Percentiles rank a stretch among this genome's conserved stretches.
phyloP scores from a whole-genome alignment of 1,140 invertebrate species.

The Drosophila guanche region DNA sequence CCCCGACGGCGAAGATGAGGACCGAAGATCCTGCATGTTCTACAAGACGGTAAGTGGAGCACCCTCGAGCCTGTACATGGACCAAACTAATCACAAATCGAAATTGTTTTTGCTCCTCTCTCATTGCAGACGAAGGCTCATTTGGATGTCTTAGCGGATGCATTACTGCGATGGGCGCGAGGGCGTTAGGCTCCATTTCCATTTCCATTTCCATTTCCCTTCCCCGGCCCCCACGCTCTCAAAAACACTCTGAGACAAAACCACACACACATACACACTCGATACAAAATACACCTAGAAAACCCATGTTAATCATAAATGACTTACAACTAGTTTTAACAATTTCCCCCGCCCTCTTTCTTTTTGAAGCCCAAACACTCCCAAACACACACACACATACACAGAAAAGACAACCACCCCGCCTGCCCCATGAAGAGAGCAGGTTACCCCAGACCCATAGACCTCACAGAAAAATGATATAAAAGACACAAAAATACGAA shows the following conservation, averaged over 20 bases:
- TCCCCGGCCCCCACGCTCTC: constrained; percentile 19
- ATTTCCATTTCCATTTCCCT: background rate
- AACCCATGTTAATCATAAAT: constrained; percentile 66
- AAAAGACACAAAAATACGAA: constrained; percentile 23
- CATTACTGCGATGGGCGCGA: constrained; percentile 94
- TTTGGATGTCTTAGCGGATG: constrained; percentile 95
- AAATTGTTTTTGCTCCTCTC: constrained; percentile 7
- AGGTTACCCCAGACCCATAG: constrained; percentile 13
- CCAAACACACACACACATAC: constrained; percentile 32
- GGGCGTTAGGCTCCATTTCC: constrained; percentile 87
- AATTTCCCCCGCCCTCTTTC: constrained; percentile 39
- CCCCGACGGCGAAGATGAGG: constrained; percentile 95
- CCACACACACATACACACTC: constrained; percentile 25
- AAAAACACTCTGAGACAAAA: constrained; percentile 22
- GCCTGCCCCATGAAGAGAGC: constrained; percentile 43
- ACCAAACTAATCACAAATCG: background rate
- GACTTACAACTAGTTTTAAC: constrained; percentile 71
- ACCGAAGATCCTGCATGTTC: constrained; percentile 97
- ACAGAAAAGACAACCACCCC: constrained; percentile 48
- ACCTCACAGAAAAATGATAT: constrained; percentile 19
- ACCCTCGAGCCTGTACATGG: background rate
- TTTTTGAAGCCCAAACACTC: constrained; percentile 42
- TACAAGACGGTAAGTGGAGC: constrained; percentile 94
- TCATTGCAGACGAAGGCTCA: constrained; percentile 94
- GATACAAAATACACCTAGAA: constrained; percentile 41